phyloP scores from a whole-genome alignment of 2,797 vertebrate genomes.

The Syngnathus rostellatus region DNA sequence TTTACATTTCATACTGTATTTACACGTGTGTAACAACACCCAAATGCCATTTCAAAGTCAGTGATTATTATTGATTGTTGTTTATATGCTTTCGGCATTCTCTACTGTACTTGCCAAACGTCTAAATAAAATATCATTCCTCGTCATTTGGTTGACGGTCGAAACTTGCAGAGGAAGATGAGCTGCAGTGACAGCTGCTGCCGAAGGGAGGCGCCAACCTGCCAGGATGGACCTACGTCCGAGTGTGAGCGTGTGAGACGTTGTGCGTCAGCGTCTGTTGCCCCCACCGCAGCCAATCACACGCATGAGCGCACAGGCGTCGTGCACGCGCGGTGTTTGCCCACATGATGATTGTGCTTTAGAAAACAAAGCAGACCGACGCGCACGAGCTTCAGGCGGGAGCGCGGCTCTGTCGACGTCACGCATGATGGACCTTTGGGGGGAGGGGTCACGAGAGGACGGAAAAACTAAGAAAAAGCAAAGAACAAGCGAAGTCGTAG shows the following conservation, averaged over 20 bases:
- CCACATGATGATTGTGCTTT: conserved; percentile 42
- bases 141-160: not conserved
- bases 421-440: not conserved
- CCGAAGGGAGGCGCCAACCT: conserved; percentile 36
- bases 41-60: too few species aligned
- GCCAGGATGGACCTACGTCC: not conserved
- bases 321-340: conserved; percentile 50
- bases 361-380: conserved; percentile 44
- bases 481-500: conserved; percentile 28
- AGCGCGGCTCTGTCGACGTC: not conserved
- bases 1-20: too few species aligned
- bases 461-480: not conserved
- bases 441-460: not conserved
- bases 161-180: not conserved
- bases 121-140: too few species aligned
- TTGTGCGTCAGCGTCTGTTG: conserved; percentile 13
- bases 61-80: too few species aligned
- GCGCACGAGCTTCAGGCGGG: not conserved
- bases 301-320: conserved; percentile 14
- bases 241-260: not conserved
- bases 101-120: too few species aligned
- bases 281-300: not conserved
- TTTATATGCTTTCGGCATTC: too few species aligned
- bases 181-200: conserved; percentile 2
- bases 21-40: too few species aligned